Conservation (phyloP, 1,140 invertebrate genomes). For the Philopotamus ludificatus region DNA sequence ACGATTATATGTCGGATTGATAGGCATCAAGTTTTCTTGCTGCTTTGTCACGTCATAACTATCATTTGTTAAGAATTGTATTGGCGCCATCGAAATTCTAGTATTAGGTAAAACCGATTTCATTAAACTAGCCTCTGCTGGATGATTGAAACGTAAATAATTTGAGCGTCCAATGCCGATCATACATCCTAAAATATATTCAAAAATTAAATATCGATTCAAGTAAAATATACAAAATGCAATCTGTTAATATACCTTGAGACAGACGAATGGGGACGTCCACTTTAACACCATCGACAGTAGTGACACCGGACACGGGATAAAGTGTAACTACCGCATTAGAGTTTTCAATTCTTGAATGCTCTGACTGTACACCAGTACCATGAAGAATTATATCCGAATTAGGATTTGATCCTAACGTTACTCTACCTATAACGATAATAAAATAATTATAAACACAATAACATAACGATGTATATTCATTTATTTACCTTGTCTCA, state of each 20-base stretch:
- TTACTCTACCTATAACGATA: conserved; percentile 67
- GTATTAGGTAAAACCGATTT: conserved; percentile 74
- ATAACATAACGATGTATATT: background rate
- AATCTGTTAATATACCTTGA: conserved; percentile 63
- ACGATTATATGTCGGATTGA: conserved; percentile 10
- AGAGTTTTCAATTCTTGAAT: conserved; percentile 82
- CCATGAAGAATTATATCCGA: conserved; percentile 80
- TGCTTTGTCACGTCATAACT: conserved; percentile 34
- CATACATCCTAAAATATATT: conserved; percentile 60
- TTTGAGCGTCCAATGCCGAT: conserved; percentile 84
- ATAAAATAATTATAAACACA: conserved; percentile 7
- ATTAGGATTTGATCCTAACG: conserved; percentile 67
- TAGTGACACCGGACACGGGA: conserved; percentile 68
- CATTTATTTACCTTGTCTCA: conserved; percentile 56
- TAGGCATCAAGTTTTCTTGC: background rate
- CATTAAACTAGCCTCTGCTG: conserved; percentile 80
- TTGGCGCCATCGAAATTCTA: conserved; percentile 75
- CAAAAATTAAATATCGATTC: conserved; percentile 1
- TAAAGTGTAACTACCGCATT: conserved; percentile 78
- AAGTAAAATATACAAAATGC: conserved; percentile 5
- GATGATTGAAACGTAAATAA: conserved; percentile 88
- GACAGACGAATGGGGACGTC: conserved; percentile 66
- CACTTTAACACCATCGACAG: conserved; percentile 68
- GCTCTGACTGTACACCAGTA: conserved; percentile 74
- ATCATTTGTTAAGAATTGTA: conserved; percentile 57